Evolutionary conservation across 2,888 invertebrate species (phyloP), one percentile per base, ranked within the genome.

Genomic region (Pherbina coryleti): DNA sequence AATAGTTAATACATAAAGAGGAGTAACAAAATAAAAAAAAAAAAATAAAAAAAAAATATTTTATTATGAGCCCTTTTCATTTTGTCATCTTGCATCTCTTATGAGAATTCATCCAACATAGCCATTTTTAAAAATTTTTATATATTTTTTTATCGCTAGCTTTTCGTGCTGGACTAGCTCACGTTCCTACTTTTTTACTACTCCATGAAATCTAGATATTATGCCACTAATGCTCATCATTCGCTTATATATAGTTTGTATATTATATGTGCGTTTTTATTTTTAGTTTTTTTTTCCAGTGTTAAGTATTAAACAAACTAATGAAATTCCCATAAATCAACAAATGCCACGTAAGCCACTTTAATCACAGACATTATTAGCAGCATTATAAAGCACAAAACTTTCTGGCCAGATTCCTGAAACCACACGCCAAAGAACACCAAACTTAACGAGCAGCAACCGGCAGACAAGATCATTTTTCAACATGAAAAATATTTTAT

Each of bases 301-400:
- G 37, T 1, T 57, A 34, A n/a, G 60, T 60, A 44, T 57, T 60
- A 11, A 60, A 37, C 71, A 53, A 72, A 73, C 78, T 60, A 67
- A 74, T 78, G 66, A 66, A 69, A 74, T 57, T 31, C 67, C 28
- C 78, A 76, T 78, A 70, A 66, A 79, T 79, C 79, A 79, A 51
- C 64, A 49, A 49, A 22, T 64, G 64, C 66, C 49, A 75, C 74
- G 74, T 67, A 75, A 77, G 75, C 53, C 76, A 76, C 76, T 79
- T 76, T 79, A 80, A 80, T 80, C 80, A 79, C 79, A 78, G 79
- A 77, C 78, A 80, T 80, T 80, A 80, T 80, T 80, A 80, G 78
- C 75, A 77, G 76, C 78, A 78, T 80, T 77, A 80, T 51, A 55
- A 28, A 34, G n/a, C 60, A 25, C 49, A 64, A 77, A 77, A 77